Evolutionary conservation across 2,888 invertebrate species (phyloP).

Genomic region (Erpobdella octoculata): DNA sequence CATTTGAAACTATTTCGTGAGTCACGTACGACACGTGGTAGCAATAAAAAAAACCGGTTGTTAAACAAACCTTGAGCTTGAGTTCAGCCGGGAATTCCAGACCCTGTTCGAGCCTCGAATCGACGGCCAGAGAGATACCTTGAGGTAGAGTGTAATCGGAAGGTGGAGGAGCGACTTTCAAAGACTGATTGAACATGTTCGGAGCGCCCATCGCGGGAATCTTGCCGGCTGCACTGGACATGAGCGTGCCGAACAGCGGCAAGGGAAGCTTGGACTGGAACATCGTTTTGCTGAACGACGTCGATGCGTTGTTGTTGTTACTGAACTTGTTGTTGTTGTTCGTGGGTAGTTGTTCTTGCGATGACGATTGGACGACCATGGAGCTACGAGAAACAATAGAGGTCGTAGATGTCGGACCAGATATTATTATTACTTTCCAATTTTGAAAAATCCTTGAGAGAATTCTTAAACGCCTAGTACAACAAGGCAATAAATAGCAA

Average conservation of each 20-base stretch:
- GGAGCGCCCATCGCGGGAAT: not conserved
- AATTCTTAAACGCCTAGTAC: no score
- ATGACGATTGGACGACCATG: no score
- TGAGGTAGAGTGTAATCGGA: slow-evolving; percentile 35
- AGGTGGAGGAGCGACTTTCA: not conserved
- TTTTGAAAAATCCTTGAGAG: no score
- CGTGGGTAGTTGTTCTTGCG: not conserved
- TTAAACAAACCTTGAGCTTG: slow-evolving; percentile 56
- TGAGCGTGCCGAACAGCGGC: not conserved
- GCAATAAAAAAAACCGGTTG: not conserved
- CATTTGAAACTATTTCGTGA: not conserved
- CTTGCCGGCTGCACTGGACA: not conserved
- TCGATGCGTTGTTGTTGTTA: slow-evolving; percentile 9
- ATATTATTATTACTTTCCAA: no score
- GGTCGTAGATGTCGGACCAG: no score
- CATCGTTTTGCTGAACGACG: not conserved
- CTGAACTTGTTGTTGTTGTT: slow-evolving; percentile 1
- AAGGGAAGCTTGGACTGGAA: slow-evolving; percentile 1
- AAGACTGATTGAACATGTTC: not conserved
- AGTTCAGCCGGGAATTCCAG: slow-evolving; percentile 72
- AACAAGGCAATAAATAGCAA: no score
- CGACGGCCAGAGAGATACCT: slow-evolving; percentile 60
- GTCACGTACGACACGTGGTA: no score
- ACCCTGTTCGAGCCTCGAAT: slow-evolving; percentile 70
- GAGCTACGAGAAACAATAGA: no score